A percentile compares a stretch with the other conserved stretches of the same genome.
Conservation (phyloP, 2,888 invertebrate genomes). For the Agrotis segetum region DNA sequence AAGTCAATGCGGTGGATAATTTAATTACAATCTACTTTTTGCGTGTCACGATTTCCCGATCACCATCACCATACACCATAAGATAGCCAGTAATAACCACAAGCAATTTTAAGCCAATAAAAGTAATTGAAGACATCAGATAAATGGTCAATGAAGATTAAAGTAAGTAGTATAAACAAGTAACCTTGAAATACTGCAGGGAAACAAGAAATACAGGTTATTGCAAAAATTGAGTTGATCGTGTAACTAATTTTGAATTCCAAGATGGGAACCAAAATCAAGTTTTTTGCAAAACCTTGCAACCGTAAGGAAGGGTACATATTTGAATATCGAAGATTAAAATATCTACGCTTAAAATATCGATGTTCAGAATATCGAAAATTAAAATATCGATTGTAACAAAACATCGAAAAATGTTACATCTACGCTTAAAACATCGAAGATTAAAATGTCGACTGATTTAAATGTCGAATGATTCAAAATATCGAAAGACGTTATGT, state of each 20-base stretch:
- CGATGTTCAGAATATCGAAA: no score
- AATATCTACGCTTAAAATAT: no score
- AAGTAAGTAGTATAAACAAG: not conserved
- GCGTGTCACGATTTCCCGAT: conserved; percentile 5
- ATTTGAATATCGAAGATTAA: no score
- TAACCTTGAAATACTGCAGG: conserved; percentile 30
- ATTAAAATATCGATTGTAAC: no score
- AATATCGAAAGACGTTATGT: no score
- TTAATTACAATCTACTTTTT: conserved; percentile 31
- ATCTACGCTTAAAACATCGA: no score
- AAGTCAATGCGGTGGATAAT: not conserved
- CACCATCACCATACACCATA: not conserved
- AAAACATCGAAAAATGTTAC: no score
- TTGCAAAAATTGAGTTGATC: conserved; percentile 7
- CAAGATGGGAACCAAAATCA: not conserved
- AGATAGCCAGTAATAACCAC: conserved; percentile 12
- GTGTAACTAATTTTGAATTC: not conserved
- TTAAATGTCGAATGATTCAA: no score
- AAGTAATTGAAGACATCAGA: conserved; percentile 28
- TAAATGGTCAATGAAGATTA: conserved; percentile 10
- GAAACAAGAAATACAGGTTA: conserved; percentile 25
- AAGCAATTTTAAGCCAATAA: conserved; percentile 10
- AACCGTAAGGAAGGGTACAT: no score
- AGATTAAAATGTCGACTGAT: no score
- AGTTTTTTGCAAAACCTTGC: not conserved